Conservation (phyloP, 2,888 invertebrate genomes). For the Callosobruchus maculatus region DNA sequence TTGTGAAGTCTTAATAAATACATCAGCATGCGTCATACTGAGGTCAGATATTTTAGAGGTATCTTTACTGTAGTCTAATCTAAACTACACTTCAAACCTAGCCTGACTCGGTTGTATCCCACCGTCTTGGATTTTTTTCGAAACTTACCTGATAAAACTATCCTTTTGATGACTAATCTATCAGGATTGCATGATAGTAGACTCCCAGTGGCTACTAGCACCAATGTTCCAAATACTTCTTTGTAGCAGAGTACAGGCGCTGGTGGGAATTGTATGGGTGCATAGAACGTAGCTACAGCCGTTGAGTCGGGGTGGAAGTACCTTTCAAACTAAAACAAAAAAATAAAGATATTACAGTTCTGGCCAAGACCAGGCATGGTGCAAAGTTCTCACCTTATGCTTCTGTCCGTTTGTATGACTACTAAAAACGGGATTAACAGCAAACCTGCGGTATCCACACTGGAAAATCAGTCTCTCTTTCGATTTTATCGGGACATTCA, state of each 20-base stretch:
- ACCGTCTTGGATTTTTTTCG: conserved; percentile 7
- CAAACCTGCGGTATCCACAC: conserved; percentile 88
- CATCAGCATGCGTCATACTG: too few relatives aligned
- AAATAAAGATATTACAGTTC: not conserved
- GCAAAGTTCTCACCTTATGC: conserved; percentile 84
- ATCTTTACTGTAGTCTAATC: too few relatives aligned
- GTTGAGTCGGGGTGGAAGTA: conserved; percentile 83
- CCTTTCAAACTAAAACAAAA: conserved; percentile 74
- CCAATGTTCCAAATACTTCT: conserved; percentile 48
- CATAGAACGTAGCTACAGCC: conserved; percentile 90
- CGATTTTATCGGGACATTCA: conserved; percentile 79
- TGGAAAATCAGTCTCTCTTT: conserved; percentile 92
- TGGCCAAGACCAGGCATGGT: too few relatives aligned
- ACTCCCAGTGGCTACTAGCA: conserved; percentile 77
- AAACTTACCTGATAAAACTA: conserved; percentile 69
- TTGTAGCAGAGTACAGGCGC: conserved; percentile 83
- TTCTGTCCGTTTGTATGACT: conserved; percentile 93
- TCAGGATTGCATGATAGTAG: conserved; percentile 88
- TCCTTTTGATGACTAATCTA: conserved; percentile 83
- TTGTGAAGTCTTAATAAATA: too few relatives aligned
- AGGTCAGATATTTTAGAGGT: too few relatives aligned
- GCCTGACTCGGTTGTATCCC: too few relatives aligned
- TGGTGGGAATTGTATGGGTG: conserved; percentile 88
- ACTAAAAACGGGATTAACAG: conserved; percentile 84
- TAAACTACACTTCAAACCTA: too few relatives aligned